A percentile compares a stretch with the other conserved stretches of the same genome.
Conservation (phyloP, 2,888 invertebrate species). For the Byasa hedistus region DNA sequence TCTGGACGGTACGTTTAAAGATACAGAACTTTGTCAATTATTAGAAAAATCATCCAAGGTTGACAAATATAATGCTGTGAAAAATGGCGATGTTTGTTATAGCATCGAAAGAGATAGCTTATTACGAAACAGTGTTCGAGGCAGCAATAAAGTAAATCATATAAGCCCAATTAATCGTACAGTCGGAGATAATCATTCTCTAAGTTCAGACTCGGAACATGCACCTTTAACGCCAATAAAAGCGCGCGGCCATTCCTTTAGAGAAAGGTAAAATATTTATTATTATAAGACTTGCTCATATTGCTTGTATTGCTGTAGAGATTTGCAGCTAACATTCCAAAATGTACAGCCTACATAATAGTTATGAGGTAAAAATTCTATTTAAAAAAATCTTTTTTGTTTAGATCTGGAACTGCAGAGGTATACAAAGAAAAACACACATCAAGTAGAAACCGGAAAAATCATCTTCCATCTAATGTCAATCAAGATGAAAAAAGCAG, state of each 20-base stretch:
- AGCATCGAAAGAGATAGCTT: constrained; percentile 52
- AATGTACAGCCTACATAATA: too few species aligned
- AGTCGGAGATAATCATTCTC: constrained; percentile 77
- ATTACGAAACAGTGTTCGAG: constrained; percentile 52
- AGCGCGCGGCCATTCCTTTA: constrained; percentile 60
- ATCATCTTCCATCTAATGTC: constrained; percentile 74
- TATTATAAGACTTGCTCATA: neutral
- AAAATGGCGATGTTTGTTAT: constrained; percentile 41
- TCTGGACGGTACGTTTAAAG: constrained; percentile 92
- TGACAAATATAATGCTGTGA: constrained; percentile 53
- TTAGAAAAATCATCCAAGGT: constrained; percentile 48
- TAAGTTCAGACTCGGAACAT: constrained; percentile 88
- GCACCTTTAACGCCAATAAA: constrained; percentile 84
- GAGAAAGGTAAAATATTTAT: constrained; percentile 79
- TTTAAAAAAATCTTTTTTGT: neutral
- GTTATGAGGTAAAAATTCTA: too few species aligned
- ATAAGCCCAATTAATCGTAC: constrained; percentile 60
- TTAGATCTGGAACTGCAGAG: constrained; percentile 56
- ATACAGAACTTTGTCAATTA: constrained; percentile 74
- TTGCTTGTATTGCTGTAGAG: too few species aligned
- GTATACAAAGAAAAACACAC: constrained; percentile 65
- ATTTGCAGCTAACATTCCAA: too few species aligned
- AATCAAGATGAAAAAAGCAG: constrained; percentile 86
- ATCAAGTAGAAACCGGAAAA: constrained; percentile 56
- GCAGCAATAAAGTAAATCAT: constrained; percentile 56